These are phyloP conservation scores for Spilosoma lubricipeda DNA, from an alignment of 2,888 invertebrate species.

Conservation along the genomic window DNA sequence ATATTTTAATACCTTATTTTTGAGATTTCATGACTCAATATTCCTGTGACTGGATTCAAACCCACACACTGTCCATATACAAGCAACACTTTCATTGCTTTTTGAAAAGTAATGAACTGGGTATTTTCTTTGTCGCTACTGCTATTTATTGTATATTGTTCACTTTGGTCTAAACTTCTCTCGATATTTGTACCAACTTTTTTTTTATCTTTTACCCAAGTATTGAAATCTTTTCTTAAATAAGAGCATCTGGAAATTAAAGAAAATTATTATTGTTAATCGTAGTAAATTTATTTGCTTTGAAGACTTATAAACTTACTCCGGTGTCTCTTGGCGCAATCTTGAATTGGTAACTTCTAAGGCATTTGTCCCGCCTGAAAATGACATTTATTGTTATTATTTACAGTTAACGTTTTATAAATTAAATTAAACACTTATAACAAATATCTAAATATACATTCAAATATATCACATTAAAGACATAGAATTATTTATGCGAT, in stretches of 20 bases:
- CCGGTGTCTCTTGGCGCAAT: slow-evolving; percentile 22
- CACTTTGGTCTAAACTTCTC: neutral
- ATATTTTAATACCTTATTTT: slow-evolving; percentile 57
- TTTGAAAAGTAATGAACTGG: slow-evolving; percentile 57
- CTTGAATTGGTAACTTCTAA: slow-evolving; percentile 47
- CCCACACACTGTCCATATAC: slow-evolving; percentile 61
- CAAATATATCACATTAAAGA: no score
- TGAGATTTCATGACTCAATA: slow-evolving; percentile 46
- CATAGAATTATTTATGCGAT: no score
- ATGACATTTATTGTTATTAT: no score
- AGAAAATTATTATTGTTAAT: neutral
- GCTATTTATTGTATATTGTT: neutral
- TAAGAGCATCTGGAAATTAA: slow-evolving; percentile 13
- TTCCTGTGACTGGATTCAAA: slow-evolving; percentile 60
- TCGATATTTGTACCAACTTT: neutral
- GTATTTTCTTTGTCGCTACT: slow-evolving; percentile 21
- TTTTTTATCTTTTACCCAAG: slow-evolving; percentile 14
- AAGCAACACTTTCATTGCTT: slow-evolving; percentile 58
- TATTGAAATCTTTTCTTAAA: slow-evolving; percentile 18
- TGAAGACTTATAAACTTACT: slow-evolving; percentile 18
- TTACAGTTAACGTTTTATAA: no score
- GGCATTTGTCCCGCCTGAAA: slow-evolving; percentile 53
- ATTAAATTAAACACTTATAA: no score
- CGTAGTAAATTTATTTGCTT: neutral
- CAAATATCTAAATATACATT: neutral